These are phyloP conservation scores for Xiphophorus hellerii DNA, from an alignment of 2,113 vertebrate genomes.

Conservation along the genomic window DNA sequence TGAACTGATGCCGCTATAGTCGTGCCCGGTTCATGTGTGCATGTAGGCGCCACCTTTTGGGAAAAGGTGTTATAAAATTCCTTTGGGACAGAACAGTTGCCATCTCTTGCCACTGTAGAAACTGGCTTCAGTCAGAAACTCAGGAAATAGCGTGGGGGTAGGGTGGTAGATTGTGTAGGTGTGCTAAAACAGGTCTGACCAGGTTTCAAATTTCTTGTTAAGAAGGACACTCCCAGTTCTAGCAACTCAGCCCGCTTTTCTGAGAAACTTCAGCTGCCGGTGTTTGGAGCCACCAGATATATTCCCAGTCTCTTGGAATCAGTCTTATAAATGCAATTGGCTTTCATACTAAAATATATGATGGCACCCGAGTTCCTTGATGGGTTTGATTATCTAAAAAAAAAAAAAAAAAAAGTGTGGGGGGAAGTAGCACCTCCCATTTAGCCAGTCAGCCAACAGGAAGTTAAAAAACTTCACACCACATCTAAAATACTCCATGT, in stretches of 20 bases:
- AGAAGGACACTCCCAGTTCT: conserved; percentile 52
- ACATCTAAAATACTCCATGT: no score
- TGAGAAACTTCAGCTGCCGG: neutral
- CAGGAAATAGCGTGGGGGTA: neutral
- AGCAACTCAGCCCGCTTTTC: neutral
- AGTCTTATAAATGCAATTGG: no score
- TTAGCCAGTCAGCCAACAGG: no score
- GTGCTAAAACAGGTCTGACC: conserved; percentile 75
- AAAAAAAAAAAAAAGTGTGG: no score
- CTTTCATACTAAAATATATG: no score
- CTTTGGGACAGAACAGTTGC: conserved; percentile 6
- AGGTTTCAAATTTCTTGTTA: conserved; percentile 67
- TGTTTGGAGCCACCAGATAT: neutral
- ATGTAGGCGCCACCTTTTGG: neutral
- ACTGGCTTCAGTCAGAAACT: conserved; percentile 69
- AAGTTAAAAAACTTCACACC: no score
- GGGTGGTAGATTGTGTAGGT: neutral
- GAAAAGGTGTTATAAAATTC: neutral
- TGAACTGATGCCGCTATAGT: neutral
- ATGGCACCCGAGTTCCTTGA: no score
- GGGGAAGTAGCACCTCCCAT: no score
- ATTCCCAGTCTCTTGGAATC: no score
- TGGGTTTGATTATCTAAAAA: no score
- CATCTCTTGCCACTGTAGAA: conserved; percentile 54
- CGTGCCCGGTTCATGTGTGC: neutral